Evolutionary conservation across 2,888 invertebrate genomes (phyloP).

Genomic region (Operophtera brumata): DNA sequence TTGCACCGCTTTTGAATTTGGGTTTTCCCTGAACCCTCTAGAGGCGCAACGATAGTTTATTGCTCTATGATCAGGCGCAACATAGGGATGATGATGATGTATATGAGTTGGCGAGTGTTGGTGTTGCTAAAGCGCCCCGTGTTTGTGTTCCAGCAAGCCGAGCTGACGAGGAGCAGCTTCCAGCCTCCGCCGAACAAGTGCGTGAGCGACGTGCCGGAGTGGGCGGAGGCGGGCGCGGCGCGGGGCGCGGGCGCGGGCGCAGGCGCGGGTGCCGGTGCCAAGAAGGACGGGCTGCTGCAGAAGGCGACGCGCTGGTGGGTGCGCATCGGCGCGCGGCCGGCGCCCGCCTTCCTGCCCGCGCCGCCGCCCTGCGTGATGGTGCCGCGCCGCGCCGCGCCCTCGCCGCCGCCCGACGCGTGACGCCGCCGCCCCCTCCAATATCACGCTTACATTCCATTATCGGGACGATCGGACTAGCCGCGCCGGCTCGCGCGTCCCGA

Average conservation of each 20-base stretch:
- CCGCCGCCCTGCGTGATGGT: conserved; percentile 42
- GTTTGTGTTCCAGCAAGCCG: conserved; percentile 78
- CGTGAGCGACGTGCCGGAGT: conserved; percentile 84
- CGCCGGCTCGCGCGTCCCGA: conserved; percentile 66
- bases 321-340: conserved; percentile 70
- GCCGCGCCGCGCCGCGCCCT: conserved; percentile 53
- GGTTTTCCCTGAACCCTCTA: too few relatives aligned
- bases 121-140: too few relatives aligned
- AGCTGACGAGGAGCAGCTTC: conserved; percentile 84
- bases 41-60: too few relatives aligned
- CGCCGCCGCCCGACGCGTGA: conserved; percentile 55
- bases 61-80: too few relatives aligned
- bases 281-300: conserved; percentile 78
- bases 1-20: too few relatives aligned
- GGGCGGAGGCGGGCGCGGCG: conserved; percentile 51
- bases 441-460: conserved; percentile 79
- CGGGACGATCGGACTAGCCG: conserved; percentile 69
- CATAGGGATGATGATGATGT: too few relatives aligned
- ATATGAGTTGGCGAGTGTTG: too few relatives aligned
- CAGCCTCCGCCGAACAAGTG: conserved; percentile 85
- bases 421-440: conserved; percentile 55
- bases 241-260: conserved; percentile 31
- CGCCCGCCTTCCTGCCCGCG: conserved; percentile 31
- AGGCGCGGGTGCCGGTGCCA: conserved; percentile 43
- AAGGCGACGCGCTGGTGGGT: conserved; percentile 78